phyloP scores from a whole-genome alignment of 1,140 invertebrate species.

The Bombus affinis region DNA sequence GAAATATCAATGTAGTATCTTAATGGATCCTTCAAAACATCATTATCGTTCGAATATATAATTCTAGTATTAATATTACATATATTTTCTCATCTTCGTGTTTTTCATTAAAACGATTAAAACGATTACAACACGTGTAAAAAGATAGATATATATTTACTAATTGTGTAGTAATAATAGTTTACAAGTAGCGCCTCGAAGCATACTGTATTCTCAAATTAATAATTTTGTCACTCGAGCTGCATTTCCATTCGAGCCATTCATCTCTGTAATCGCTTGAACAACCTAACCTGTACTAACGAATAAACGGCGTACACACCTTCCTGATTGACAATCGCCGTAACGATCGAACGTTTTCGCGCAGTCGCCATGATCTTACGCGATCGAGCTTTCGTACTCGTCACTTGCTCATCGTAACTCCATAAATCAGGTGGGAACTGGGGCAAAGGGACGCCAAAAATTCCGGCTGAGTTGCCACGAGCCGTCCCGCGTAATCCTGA shows the following conservation, averaged over 20 bases:
- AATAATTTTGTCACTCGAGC: not conserved
- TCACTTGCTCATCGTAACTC: conserved; percentile 11
- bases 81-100: too few relatives aligned
- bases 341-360: too few relatives aligned
- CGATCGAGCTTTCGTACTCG: not conserved
- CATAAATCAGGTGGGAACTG: conserved; percentile 28
- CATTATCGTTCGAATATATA: too few relatives aligned
- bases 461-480: conserved; percentile 28
- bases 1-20: not conserved
- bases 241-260: not conserved
- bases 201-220: not conserved
- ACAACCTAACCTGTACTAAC: not conserved
- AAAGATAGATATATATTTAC: too few relatives aligned
- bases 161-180: too few relatives aligned
- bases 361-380: not conserved
- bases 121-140: too few relatives aligned
- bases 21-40: not conserved
- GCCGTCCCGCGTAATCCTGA: conserved; percentile 27
- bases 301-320: not conserved
- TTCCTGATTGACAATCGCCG: not conserved
- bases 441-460: conserved; percentile 23
- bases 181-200: not conserved
- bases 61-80: too few relatives aligned
- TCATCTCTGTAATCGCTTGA: not conserved
- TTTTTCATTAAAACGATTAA: too few relatives aligned